Evolutionary conservation across 2,888 invertebrate species (phyloP), one percentile per base, ranked within the genome.

Genomic region (Eupithecia subfuscata): DNA sequence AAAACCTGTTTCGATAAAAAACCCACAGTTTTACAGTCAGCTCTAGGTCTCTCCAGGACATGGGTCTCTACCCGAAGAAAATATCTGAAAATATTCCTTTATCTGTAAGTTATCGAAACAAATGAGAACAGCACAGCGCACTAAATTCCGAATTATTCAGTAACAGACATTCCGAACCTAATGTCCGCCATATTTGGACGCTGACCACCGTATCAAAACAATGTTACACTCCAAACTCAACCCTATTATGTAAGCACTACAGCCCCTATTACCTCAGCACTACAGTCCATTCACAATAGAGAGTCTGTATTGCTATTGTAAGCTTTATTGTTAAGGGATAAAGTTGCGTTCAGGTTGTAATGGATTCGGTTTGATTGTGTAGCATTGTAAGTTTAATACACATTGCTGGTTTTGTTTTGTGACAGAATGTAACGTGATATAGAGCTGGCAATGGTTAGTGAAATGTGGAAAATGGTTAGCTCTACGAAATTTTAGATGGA

Each of bases 151-250:
- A 75, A 79, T 79, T 77, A 78, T 77, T 76, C 78, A 78, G 77
- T 75, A 82, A 84, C 82, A 75, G 72, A 80, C 79, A 81, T 79
- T 80, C 82, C 78, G 70, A 79, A 83, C 80, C 80, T 79, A 77
- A 76, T 76, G 71, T 75, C 69, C 56, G 78, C 76, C 76, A 75
- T 77, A 63, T 72, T 77, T 74, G 68, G 71, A 70, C 71, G 48
- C 43, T 79, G 78, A 80, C 81, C 78, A 78, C 79, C 72, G 64
- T 79, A 82, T 84, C 76, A 85, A 80, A 83, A 82, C 79, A 80
- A 67, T 63, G 76, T 75, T 64, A 74, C 76, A 80, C 63, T 22
- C 78, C 70, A 82, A 85, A 84, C 81, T 77, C 81, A 78, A 86
- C 87, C 83, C 79, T 86, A 84, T 80, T 4, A 9, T 14, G 60